Percentiles rank a stretch among this genome's conserved stretches.
phyloP scores from a whole-genome alignment of 2,888 invertebrate genomes.

The Thymelicus acteon region DNA sequence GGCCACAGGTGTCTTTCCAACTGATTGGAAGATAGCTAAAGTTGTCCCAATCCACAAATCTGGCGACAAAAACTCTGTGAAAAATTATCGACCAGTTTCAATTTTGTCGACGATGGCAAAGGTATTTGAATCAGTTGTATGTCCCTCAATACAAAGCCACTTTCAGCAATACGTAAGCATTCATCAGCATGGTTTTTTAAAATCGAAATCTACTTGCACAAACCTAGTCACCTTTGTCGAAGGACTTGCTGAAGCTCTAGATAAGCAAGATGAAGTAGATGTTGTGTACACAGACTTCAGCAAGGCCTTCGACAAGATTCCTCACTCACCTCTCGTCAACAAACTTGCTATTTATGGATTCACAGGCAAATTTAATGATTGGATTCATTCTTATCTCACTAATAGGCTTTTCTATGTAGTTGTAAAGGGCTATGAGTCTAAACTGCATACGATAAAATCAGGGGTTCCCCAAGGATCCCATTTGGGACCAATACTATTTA shows the following conservation, averaged over 20 bases:
- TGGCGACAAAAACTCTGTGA: neutral
- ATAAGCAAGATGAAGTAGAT: constrained; percentile 20
- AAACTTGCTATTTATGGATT: constrained; percentile 27
- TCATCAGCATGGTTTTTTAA: constrained; percentile 12
- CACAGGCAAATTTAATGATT: constrained; percentile 14
- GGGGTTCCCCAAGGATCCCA: constrained; percentile 41
- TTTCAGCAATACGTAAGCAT: neutral
- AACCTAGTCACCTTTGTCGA: constrained; percentile 4
- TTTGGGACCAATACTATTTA: constrained; percentile 40
- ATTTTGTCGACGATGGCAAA: constrained; percentile 6
- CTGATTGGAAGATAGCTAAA: neutral
- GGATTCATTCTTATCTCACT: constrained; percentile 34
- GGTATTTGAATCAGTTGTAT: constrained; percentile 1
- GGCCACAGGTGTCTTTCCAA: neutral
- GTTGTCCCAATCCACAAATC: constrained; percentile 4
- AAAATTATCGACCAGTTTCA: constrained; percentile 5
- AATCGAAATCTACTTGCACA: constrained; percentile 1
- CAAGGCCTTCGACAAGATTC: constrained; percentile 32
- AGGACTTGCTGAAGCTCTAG: constrained; percentile 4
- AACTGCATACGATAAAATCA: constrained; percentile 4
- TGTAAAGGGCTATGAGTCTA: constrained; percentile 30
- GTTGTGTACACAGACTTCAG: constrained; percentile 37
- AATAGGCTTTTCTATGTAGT: constrained; percentile 32
- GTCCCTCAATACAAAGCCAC: neutral
- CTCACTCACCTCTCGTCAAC: constrained; percentile 3